Evolutionary conservation across 1,140 invertebrate genomes (phyloP), one percentile per base, ranked within the genome.

Genomic region (Psix sp.): DNA sequence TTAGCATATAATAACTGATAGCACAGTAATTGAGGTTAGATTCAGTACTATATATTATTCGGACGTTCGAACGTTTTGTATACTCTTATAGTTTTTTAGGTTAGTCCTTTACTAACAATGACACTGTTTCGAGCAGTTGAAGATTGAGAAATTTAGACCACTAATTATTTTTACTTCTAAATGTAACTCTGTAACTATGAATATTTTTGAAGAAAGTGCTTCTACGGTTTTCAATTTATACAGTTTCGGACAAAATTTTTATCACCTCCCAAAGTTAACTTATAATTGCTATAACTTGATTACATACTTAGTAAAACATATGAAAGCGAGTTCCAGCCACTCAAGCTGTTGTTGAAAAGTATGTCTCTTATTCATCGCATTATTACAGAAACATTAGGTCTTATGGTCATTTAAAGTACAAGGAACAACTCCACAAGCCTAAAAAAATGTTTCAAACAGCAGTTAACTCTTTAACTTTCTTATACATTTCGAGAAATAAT

Each of bases 311-410:
- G n/a, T n/a, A n/a, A n/a, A n/a, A n/a, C n/a, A n/a, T n/a, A n/a
- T n/a, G n/a, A n/a, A n/a, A n/a, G n/a, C n/a, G n/a, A n/a, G n/a
- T n/a, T n/a, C n/a, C n/a, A n/a, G n/a, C n/a, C n/a, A 33, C 3
- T 13, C 9, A 46, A 51, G 15, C 17, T 17, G 46, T 26, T 15
- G 1, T 9, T 42, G 74, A 65, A 78, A 76, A 77, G 67, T 73
- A 76, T 63, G 65, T 73, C 11, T 76, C 60, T 62, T 52, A 70
- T n/a, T 17, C 24, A 39, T 31, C 43, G 42, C 14, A 74, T 76
- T 80, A 78, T 80, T 81, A 74, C 74, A 74, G 75, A 79, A 75
- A 68, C 79, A 75, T 77, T 76, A 77, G 73, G 77, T 74, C 56
- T 63, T 76, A 75, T 49, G 75, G 60, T 73, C 46, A 76, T 65